phyloP scores from a whole-genome alignment of 2,888 invertebrate species.

The Calliphora vomitoria region DNA sequence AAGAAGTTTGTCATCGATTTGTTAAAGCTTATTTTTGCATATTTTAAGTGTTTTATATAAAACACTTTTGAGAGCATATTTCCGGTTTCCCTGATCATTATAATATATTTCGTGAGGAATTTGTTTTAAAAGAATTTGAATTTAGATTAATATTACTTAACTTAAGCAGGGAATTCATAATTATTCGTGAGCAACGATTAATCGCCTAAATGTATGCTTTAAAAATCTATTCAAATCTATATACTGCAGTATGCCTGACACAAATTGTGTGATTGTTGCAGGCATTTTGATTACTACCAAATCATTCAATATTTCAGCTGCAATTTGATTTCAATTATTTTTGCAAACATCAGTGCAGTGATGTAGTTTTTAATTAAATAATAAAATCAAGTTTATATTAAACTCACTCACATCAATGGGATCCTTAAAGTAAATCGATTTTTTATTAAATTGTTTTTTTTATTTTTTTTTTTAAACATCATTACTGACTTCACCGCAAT shows the following conservation, averaged over 20 bases:
- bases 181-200: too few relatives aligned
- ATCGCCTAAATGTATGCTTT: too few relatives aligned
- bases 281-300: neutral
- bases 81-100: too few relatives aligned
- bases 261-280: neutral
- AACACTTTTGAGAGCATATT: too few relatives aligned
- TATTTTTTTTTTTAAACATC: neutral
- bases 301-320: neutral
- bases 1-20: too few relatives aligned
- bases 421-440: slow-evolving; percentile 2
- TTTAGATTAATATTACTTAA: too few relatives aligned
- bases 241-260: too few relatives aligned
- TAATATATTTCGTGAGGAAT: neutral
- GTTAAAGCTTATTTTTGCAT: too few relatives aligned
- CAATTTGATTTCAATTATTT: slow-evolving; percentile 28
- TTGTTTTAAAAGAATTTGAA: too few relatives aligned
- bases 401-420: slow-evolving; percentile 2
- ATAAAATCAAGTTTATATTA: slow-evolving; percentile 8
- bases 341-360: neutral
- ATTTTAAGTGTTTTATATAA: too few relatives aligned
- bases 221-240: neutral
- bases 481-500: neutral
- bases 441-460: neutral
- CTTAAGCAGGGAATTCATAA: too few relatives aligned
- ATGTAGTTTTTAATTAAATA: slow-evolving; percentile 18